Base-by-base conservation (phyloP, 2,113 vertebrate genomes). In the Lophius piscatorius region DNA sequence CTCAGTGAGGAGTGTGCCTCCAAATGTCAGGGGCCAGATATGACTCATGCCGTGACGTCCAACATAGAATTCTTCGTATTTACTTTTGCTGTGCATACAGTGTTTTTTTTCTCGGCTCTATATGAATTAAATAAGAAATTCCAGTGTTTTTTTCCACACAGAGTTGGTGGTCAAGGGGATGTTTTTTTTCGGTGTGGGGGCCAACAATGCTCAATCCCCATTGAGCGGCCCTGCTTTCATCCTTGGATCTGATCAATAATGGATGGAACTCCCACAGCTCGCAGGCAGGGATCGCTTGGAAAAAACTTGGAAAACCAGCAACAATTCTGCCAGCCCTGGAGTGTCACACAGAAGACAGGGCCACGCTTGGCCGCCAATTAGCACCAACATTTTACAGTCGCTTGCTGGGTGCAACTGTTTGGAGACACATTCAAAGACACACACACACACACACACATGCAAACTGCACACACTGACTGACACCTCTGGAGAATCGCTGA, bases 241-340 rank as follows among this genome's bases (percentile, higher is more conserved):
- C 82, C 72, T 62, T 74, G 68, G 76, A 79, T 83, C 63, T 70
- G 81, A 89, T 91, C 90, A 91, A 91, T 90, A 90, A 91, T 87
- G 70, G 69, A 91, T 88, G 80, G 81, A 82, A 82, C 83, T 87
- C 88, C 81, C 83, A 80, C 82, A 65, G 82, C 73, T 87, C 57
- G 58, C 63, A 82, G 69, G 76, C 74, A 69, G 80, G 78, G 80
- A 81, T 65, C 46, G 74, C 72, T 77, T 33, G 57, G 39, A 64
- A 76, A 78, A 72, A 82, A 66, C 65, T 70, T 74, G 62, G 84
- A 76, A 78, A 83, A 81, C 63, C 78, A 71, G 78, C 65, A 46
- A 3, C 58, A 73, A 45, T 68, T 51, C 82, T 81, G 82, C 80
- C 77, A 62, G 63, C 51, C 70, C 69, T 0, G 21, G 62, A 80